Conservation (phyloP, 1,140 invertebrate species). For the Ganaspis sp. region DNA sequence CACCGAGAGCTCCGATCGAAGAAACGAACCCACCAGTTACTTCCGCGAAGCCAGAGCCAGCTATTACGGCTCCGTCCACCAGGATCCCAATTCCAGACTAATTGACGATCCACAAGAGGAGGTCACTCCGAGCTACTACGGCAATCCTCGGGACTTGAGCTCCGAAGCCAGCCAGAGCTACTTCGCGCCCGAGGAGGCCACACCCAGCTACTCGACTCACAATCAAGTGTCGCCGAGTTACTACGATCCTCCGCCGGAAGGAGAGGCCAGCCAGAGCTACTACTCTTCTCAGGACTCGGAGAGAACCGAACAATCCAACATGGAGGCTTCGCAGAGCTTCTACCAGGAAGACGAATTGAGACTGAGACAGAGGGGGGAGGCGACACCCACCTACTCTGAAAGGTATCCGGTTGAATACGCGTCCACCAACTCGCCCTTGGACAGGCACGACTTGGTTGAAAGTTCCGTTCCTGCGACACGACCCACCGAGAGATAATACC, state of each 20-base stretch:
- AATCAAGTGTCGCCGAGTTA: constrained; percentile 64
- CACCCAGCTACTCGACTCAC: constrained; percentile 66
- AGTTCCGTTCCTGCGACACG: constrained; percentile 68
- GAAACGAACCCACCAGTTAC: constrained; percentile 68
- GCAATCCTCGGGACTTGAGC: constrained; percentile 57
- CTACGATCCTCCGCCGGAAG: constrained; percentile 66
- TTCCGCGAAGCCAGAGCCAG: constrained; percentile 67
- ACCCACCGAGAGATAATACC: constrained; percentile 72
- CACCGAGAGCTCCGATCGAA: constrained; percentile 67
- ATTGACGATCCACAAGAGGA: constrained; percentile 64
- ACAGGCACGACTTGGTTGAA: constrained; percentile 73
- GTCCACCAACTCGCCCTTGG: constrained; percentile 68
- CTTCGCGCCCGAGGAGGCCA: constrained; percentile 65
- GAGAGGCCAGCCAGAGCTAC: constrained; percentile 70
- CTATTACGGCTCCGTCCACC: constrained; percentile 63
- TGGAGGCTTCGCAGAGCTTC: constrained; percentile 71
- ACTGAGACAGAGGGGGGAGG: constrained; percentile 65
- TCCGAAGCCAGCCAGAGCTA: constrained; percentile 70
- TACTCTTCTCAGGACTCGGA: constrained; percentile 67
- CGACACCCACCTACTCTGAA: constrained; percentile 69
- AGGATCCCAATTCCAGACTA: constrained; percentile 60
- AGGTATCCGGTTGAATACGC: constrained; percentile 70
- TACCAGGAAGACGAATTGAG: constrained; percentile 66
- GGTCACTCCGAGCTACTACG: constrained; percentile 68
- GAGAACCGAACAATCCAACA: constrained; percentile 58